Evolutionary conservation across 2,797 vertebrate genomes (phyloP), one percentile per base, ranked within the genome.

Genomic region (Eremophila alpestris): DNA sequence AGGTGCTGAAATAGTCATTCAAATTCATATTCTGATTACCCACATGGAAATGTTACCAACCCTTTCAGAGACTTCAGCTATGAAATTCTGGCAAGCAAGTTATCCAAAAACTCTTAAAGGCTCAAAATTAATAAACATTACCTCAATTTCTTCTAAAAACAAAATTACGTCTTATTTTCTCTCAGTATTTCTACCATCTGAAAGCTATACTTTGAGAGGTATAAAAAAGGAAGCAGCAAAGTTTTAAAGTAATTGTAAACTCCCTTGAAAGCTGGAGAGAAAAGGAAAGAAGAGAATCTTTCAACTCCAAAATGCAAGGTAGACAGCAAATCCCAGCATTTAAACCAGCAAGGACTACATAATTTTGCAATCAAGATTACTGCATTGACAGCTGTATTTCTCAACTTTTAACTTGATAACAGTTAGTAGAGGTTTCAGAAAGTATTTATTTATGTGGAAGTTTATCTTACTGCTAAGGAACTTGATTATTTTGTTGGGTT

Each of bases 231-330:
- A 81, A 94, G 54, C 10, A n/a, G 23, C 29, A 26, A 90, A 52
- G 2, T 74, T 87, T 65, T 67, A 30, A 92, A 74, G 52, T 83
- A 89, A 85, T 36, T 2, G 56, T 36, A 48, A 93, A 74, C 56
- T 87, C 89, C 36, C 51, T 34, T 52, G 60, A 43, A 82, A 76
- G n/a, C 3, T 83, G 41, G 10, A 82, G 6, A 34, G n/a, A 80
- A 88, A 84, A 90, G 55, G 58, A 93, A 90, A 59, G 58, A 93
- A 92, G 55, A 70, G 19, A 85, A 56, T 64, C 38, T 93, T 85
- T 84, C 71, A 67, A 34, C 19, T 54, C 21, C 58, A 43, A 86
- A 87, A 73, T 70, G 59, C 67, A 76, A 84, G 24, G n/a, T 27
- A 64, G 45, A 49, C 36, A 83, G 48, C 19, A 73, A 83, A 59